Base-by-base conservation (phyloP, 2,113 vertebrate species). In the Urocitellus parryii region DNA sequence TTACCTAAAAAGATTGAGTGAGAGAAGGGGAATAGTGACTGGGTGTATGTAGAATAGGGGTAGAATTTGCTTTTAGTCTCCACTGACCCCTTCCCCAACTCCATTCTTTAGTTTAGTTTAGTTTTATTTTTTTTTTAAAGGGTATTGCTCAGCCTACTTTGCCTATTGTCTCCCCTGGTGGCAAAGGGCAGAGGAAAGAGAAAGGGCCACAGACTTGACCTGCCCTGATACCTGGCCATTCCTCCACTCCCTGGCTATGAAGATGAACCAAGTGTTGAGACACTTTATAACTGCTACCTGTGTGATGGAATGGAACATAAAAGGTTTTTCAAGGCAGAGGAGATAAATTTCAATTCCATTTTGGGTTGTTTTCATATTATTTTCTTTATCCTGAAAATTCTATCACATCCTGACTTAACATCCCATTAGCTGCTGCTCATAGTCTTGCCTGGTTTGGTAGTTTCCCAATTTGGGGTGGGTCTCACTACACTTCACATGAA, bases 321-420 rank as follows among this genome's bases (percentile, higher is more conserved):
- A 61, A 85, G 18, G 45, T 82, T 88, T 91, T 90, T 67, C 45
- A 95, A 74, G 14, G 20, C 13, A 61, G 74, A 70, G 34, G 48
- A 81, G 86, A 88, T 77, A 87, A 18, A 1, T n/a, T 77, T 76
- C 25, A 8, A 37, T 83, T 94, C 77, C 37, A 95, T 72, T 88
- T 83, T 53, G 48, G 34, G 5, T 45, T 74, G 18, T 18, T 81
- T 95, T 74, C 70, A 16, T n/a, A 73, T 83, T 94, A 77, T 94
- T 88, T 92, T 88, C 67, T 92, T 61, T 45, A 73, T 77, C 32
- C 32, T 90, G 25, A 92, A 83, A 92, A 91, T 83, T 56, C 18
- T 4, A 61, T 27, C 24, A 68, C 77, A 67, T 87, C n/a, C 58
- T 92, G 72, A 63, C 32, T 48, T 73, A 91, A 34, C 4, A 58